phyloP scores from a whole-genome alignment of 2,888 invertebrate genomes.

The Conistra vaccinii region DNA sequence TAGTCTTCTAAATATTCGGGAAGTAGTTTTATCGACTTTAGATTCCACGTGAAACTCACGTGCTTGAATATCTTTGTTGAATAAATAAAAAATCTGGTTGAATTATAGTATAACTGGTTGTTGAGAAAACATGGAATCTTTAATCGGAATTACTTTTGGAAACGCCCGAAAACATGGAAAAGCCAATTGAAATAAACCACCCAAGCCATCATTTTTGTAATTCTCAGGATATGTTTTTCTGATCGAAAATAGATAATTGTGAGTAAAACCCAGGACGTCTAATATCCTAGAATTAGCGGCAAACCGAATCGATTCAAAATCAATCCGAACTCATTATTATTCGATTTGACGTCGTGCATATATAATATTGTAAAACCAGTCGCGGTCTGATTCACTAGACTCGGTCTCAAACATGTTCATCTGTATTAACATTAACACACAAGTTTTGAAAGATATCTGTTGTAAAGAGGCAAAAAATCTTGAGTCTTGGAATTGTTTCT shows the following conservation, averaged over 20 bases:
- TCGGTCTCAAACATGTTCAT: constrained; percentile 43
- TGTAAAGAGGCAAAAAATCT: constrained; percentile 34
- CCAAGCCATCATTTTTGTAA: background rate
- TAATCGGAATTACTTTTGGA: constrained; percentile 15
- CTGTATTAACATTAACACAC: constrained; percentile 31
- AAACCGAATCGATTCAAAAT: constrained; percentile 28
- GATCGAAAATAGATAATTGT: background rate
- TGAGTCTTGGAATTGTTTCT: constrained; percentile 15
- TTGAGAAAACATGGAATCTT: background rate
- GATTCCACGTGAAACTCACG: constrained; percentile 12
- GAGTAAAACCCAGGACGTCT: background rate
- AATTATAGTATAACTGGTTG: constrained; percentile 2
- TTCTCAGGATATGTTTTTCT: background rate
- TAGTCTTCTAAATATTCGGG: constrained; percentile 49
- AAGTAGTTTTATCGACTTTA: constrained; percentile 29
- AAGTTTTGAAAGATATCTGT: constrained; percentile 26
- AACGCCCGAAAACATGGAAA: constrained; percentile 16
- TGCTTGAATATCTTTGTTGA: background rate
- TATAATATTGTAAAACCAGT: constrained; percentile 56
- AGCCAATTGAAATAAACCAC: constrained; percentile 22
- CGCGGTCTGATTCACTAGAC: constrained; percentile 50
- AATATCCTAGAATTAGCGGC: constrained; percentile 19
- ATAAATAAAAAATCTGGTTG: background rate
- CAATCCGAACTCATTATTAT: constrained; percentile 49
- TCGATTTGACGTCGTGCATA: constrained; percentile 45